Conservation (phyloP, 2,888 invertebrate species). For the Beris chalybata region DNA sequence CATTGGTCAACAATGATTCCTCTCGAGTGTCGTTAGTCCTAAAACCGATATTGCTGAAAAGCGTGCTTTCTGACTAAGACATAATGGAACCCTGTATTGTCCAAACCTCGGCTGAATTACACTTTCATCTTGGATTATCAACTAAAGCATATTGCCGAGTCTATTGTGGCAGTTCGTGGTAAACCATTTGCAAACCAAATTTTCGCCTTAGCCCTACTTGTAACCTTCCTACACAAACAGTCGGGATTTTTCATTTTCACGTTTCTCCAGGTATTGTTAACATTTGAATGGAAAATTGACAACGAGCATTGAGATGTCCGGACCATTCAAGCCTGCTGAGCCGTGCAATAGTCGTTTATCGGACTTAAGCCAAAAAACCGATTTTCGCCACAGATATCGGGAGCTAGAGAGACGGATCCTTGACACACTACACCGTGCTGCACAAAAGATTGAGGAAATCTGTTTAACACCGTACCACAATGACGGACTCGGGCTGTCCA, state of each 20-base stretch:
- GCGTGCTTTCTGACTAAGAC: no score
- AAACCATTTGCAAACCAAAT: constrained; percentile 30
- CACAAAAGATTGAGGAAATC: constrained; percentile 14
- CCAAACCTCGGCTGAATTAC: background rate
- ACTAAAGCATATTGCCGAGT: background rate
- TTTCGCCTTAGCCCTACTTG: constrained; percentile 11
- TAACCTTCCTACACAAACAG: no score
- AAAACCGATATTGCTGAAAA: no score
- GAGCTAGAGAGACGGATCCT: constrained; percentile 4
- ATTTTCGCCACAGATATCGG: constrained; percentile 20
- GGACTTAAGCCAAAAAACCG: constrained; percentile 18
- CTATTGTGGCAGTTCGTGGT: constrained; percentile 1
- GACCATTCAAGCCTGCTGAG: constrained; percentile 1
- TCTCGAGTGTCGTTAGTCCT: no score
- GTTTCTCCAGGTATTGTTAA: constrained; percentile 9
- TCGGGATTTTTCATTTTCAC: background rate
- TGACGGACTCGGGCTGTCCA: background rate
- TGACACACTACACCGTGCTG: constrained; percentile 14
- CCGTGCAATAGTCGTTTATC: constrained; percentile 23
- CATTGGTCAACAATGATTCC: no score
- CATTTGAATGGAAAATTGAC: background rate
- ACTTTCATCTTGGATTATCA: constrained; percentile 15
- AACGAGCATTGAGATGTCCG: constrained; percentile 12
- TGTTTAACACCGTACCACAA: constrained; percentile 19
- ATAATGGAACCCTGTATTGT: no score